Conservation (phyloP, 2,888 invertebrate species). For the Xylophagus ater region DNA sequence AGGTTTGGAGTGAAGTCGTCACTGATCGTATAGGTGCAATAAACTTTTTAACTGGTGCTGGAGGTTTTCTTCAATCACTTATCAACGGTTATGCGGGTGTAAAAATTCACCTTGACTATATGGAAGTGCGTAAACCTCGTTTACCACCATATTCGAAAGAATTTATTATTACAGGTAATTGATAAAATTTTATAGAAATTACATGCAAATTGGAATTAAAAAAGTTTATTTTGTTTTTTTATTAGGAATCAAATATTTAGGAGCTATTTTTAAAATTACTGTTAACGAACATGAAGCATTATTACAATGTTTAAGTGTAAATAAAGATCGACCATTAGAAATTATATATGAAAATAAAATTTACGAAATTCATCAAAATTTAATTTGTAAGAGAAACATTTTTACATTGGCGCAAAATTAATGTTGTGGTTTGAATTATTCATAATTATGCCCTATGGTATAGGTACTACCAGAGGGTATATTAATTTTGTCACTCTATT, state of each 20-base stretch:
- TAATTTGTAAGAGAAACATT: slow-evolving; percentile 14
- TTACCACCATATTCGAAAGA: slow-evolving; percentile 39
- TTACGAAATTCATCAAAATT: slow-evolving; percentile 7
- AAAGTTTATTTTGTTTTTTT: background rate
- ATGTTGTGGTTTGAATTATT: no score
- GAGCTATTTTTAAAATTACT: slow-evolving; percentile 22
- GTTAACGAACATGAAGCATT: slow-evolving; percentile 5
- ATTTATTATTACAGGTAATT: slow-evolving; percentile 39
- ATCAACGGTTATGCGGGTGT: slow-evolving; percentile 48
- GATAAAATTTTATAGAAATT: background rate
- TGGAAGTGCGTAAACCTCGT: slow-evolving; percentile 39
- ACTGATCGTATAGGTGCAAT: slow-evolving; percentile 44
- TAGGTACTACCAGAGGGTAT: no score
- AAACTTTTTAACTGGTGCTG: slow-evolving; percentile 51
- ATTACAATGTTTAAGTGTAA: slow-evolving; percentile 7
- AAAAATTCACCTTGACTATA: slow-evolving; percentile 41
- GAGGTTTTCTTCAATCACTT: slow-evolving; percentile 48
- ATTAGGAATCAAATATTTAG: slow-evolving; percentile 26
- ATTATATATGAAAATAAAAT: slow-evolving; percentile 10
- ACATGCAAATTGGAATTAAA: background rate
- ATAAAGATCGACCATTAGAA: slow-evolving; percentile 4
- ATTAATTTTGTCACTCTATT: no score
- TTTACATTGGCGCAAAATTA: no score
- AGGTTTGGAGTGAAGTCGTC: slow-evolving; percentile 49
- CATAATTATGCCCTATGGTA: no score